Evolutionary conservation across 2,113 vertebrate genomes (phyloP).

Genomic region (Hoplias malabaricus): DNA sequence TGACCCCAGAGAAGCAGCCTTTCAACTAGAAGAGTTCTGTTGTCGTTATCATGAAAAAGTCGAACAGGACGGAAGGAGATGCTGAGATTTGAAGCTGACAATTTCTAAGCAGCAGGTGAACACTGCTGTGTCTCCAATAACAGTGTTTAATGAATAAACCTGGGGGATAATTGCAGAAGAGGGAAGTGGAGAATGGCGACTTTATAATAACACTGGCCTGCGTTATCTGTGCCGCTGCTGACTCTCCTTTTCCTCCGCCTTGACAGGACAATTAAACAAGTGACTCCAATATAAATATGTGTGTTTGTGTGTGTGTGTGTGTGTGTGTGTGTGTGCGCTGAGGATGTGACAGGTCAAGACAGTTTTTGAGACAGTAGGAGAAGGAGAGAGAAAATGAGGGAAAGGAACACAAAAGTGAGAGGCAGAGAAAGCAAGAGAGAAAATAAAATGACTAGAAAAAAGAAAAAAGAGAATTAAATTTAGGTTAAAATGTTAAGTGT

Average conservation of each 20-base stretch:
- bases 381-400: background rate
- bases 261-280: constrained; percentile 74
- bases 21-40: background rate
- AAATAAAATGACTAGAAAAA: background rate
- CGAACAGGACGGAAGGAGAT: background rate
- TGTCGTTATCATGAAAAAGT: background rate
- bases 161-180: background rate
- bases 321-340: constrained; percentile 16
- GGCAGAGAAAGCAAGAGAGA: background rate
- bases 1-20: background rate
- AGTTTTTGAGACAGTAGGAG: constrained; percentile 55
- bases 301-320: constrained; percentile 59
- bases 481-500: no score
- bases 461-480: no score
- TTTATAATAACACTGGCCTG: constrained; percentile 61
- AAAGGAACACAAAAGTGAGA: background rate
- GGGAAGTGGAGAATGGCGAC: constrained; percentile 13
- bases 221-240: constrained; percentile 67
- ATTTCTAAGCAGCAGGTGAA: background rate
- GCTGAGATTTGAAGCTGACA: background rate
- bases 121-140: background rate
- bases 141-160: constrained; percentile 13
- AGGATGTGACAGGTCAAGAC: constrained; percentile 69
- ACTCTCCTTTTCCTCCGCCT: constrained; percentile 71
- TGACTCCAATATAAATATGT: constrained; percentile 67